phyloP scores from a whole-genome alignment of 2,113 vertebrate genomes.

The Campylomormyrus tamandua region DNA sequence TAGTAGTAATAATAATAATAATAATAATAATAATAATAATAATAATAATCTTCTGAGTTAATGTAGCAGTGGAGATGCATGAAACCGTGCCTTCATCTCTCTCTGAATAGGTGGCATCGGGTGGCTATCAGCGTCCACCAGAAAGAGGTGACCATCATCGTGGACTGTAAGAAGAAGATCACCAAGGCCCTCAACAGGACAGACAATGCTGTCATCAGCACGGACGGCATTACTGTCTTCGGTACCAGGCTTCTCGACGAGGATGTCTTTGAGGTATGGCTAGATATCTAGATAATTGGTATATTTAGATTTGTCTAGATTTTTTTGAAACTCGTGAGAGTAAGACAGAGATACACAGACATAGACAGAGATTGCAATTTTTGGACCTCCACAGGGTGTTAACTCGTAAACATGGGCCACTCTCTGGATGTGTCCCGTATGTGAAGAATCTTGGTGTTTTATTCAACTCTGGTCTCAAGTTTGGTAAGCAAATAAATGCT shows the following conservation, averaged over 20 bases:
- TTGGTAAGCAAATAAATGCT: neutral
- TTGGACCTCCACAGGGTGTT: too few relatives aligned
- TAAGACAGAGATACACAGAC: neutral
- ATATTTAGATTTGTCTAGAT: constrained; percentile 76
- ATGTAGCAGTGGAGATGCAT: neutral
- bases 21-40: neutral
- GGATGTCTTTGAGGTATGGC: constrained; percentile 86
- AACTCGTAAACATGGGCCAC: neutral
- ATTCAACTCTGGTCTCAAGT: neutral
- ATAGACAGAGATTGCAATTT: neutral
- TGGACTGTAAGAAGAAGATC: constrained; percentile 90
- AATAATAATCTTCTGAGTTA: neutral
- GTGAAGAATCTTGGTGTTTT: neutral
- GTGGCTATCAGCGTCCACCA: constrained; percentile 94
- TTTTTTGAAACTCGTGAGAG: neutral
- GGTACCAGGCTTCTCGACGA: constrained; percentile 87
- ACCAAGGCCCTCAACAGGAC: constrained; percentile 80
- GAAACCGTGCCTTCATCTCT: neutral
- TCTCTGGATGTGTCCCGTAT: neutral
- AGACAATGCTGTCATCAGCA: constrained; percentile 71
- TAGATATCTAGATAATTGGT: constrained; percentile 44
- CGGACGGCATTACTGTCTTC: constrained; percentile 83
- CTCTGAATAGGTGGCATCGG: constrained; percentile 81
- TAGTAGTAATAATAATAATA: neutral
- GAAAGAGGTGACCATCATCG: constrained; percentile 88